phyloP scores from a whole-genome alignment of 2,113 vertebrate species.

The Xenus cinereus region DNA sequence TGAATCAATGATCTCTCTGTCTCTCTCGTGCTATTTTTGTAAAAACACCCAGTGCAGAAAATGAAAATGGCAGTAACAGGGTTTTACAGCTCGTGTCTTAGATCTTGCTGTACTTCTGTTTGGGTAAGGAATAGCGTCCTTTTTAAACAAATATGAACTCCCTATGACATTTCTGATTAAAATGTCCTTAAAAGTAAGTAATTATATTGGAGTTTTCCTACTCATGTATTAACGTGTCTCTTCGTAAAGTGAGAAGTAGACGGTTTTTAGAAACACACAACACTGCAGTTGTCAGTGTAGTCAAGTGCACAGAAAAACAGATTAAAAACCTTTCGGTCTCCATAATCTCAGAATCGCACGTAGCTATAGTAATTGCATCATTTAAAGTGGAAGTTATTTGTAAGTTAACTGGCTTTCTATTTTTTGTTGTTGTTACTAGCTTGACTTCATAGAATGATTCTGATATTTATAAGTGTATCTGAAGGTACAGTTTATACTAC shows the following conservation, averaged over 20 bases:
- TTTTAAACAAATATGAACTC: neutral
- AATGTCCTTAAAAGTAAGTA: neutral
- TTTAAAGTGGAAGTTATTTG: neutral
- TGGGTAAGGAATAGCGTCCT: neutral
- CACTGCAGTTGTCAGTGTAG: neutral
- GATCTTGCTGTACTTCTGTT: neutral
- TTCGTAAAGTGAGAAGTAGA: neutral
- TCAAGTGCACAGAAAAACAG: neutral
- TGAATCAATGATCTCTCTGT: conserved; percentile 84
- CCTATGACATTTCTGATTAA: neutral
- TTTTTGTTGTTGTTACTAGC: neutral
- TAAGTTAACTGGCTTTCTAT: neutral
- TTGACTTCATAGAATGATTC: neutral
- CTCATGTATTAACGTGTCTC: neutral
- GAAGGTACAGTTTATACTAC: neutral
- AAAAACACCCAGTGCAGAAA: neutral
- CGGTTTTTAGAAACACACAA: neutral
- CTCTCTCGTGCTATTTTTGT: neutral
- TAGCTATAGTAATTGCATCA: neutral
- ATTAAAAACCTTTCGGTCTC: neutral
- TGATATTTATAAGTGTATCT: neutral
- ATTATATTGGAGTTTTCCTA: neutral
- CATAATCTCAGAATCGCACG: neutral
- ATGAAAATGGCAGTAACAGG: neutral
- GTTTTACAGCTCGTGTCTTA: neutral